Evolutionary conservation across 2,888 invertebrate genomes (phyloP).

Genomic region (Idaea dimidiata): DNA sequence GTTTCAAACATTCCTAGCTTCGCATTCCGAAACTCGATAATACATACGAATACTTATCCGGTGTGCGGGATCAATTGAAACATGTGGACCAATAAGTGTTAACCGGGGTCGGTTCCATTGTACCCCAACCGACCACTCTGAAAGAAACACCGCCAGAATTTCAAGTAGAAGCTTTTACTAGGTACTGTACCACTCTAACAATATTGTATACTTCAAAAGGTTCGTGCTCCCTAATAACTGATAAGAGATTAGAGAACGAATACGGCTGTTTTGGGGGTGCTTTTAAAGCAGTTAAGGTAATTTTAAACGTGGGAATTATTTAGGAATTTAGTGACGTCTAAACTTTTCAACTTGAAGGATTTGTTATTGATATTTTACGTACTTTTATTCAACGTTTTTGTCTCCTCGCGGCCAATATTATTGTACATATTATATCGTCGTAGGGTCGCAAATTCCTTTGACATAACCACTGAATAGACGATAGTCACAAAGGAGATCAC

Average conservation of each 20-base stretch:
- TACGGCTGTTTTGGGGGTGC: slow-evolving; percentile 3
- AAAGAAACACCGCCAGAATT: slow-evolving; percentile 53
- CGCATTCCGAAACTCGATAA: slow-evolving; percentile 15
- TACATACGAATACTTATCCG: slow-evolving; percentile 6
- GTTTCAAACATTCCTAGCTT: slow-evolving; percentile 6
- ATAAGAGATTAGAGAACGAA: slow-evolving; percentile 4
- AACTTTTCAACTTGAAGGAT: background rate
- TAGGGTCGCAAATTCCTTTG: too few species aligned
- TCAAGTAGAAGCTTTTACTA: slow-evolving; percentile 48
- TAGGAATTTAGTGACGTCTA: background rate
- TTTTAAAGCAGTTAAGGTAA: background rate
- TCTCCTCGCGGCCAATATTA: too few species aligned
- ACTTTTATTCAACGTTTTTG: too few species aligned
- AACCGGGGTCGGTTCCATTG: slow-evolving; percentile 62
- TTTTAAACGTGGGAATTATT: background rate
- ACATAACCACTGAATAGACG: too few species aligned
- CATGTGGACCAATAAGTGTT: slow-evolving; percentile 70
- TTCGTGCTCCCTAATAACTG: slow-evolving; percentile 4
- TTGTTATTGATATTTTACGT: background rate
- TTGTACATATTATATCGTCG: too few species aligned
- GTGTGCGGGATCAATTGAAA: slow-evolving; percentile 61
- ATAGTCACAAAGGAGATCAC: too few species aligned
- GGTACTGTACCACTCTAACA: slow-evolving; percentile 22
- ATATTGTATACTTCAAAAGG: slow-evolving; percentile 3
- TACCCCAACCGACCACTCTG: slow-evolving; percentile 56